Conservation (phyloP, 2,113 vertebrate species). For the Podarcis raffonei region DNA sequence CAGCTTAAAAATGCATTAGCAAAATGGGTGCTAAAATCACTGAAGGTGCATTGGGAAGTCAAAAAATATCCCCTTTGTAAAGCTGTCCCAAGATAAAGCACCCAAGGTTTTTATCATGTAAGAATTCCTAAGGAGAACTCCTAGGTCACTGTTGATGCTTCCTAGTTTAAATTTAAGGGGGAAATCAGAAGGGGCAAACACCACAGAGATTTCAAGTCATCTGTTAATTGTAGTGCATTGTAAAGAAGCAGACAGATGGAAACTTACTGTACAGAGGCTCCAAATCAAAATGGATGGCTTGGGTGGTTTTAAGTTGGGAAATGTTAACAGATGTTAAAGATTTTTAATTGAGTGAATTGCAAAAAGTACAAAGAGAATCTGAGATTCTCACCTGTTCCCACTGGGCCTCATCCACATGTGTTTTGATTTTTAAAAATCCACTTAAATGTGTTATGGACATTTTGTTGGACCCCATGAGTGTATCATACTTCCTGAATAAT, state of each 20-base stretch:
- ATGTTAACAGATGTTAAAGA: constrained; percentile 26
- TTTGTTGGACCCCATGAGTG: not conserved
- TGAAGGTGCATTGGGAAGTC: not conserved
- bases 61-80: not conserved
- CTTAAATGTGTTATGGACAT: not conserved
- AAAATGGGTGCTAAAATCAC: not conserved
- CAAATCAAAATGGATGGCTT: not conserved
- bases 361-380: not conserved
- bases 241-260: not conserved
- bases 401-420: not conserved
- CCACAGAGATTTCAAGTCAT: not conserved
- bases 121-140: not conserved
- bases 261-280: not conserved
- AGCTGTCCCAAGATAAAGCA: not conserved
- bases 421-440: not conserved
- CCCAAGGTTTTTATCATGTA: not conserved
- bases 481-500: not conserved
- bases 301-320: constrained; percentile 7
- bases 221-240: not conserved
- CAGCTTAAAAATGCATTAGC: constrained; percentile 2
- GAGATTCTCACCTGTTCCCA: not conserved
- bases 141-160: not conserved
- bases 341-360: not conserved
- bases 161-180: not conserved
- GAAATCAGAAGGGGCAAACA: not conserved